These are phyloP conservation scores for Folsomia candida DNA, from an alignment of 2,888 invertebrate species.

Conservation along the genomic window DNA sequence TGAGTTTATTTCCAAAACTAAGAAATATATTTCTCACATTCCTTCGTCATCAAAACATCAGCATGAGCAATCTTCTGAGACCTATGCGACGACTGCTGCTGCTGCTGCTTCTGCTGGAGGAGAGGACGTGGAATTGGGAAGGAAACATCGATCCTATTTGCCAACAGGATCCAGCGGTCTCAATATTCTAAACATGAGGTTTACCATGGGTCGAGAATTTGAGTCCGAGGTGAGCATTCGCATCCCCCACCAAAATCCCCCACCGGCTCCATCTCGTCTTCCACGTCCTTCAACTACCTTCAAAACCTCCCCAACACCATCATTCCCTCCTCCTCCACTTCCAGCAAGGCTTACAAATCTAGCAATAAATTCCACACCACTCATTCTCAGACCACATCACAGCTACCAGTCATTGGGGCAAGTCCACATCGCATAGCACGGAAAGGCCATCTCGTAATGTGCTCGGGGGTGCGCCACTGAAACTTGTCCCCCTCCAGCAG, in stretches of 20 bases:
- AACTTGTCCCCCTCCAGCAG: background rate
- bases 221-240: constrained; percentile 44
- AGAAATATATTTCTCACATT: constrained; percentile 12
- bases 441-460: no score
- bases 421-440: background rate
- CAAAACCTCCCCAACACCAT: background rate
- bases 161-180: constrained; percentile 36
- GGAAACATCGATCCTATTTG: constrained; percentile 33
- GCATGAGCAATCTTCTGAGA: no score
- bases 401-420: background rate
- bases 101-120: constrained; percentile 17
- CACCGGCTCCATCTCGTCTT: constrained; percentile 17
- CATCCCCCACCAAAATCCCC: constrained; percentile 25
- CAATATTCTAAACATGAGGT: constrained; percentile 42
- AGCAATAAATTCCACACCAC: no score
- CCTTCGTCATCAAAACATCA: constrained; percentile 4
- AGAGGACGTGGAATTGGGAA: constrained; percentile 28
- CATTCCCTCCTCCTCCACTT: background rate
- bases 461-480: background rate
- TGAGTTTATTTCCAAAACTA: constrained; percentile 47
- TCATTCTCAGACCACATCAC: background rate
- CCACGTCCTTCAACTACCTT: constrained; percentile 4
- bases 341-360: background rate
- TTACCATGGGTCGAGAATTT: constrained; percentile 41
- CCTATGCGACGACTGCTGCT: no score